Evolutionary conservation across 2,888 invertebrate species (phyloP).

Genomic region (Pemphredon lugubris): DNA sequence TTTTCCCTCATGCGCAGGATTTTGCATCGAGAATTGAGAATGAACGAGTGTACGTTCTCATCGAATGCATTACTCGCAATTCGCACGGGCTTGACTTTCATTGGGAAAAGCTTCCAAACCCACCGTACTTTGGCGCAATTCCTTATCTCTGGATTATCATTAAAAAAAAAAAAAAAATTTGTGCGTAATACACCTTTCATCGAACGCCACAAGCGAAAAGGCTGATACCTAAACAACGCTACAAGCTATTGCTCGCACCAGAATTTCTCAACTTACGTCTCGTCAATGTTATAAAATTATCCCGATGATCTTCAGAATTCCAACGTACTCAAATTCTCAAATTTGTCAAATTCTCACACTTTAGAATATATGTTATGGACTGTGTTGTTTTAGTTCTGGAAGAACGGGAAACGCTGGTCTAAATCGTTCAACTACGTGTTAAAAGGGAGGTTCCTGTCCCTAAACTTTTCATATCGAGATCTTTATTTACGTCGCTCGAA

Average conservation of each 20-base stretch:
- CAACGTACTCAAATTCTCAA: neutral
- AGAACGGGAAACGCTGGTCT: slow-evolving; percentile 6
- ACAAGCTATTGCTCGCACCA: neutral
- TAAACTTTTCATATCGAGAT: neutral
- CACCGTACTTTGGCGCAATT: neutral
- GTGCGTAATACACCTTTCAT: slow-evolving; percentile 32
- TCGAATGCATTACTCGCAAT: slow-evolving; percentile 10
- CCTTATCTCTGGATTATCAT: neutral
- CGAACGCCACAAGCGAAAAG: neutral
- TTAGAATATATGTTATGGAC: neutral
- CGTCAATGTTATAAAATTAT: neutral
- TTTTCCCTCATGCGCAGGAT: neutral
- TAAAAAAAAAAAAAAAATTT: too few species aligned
- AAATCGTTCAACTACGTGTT: slow-evolving; percentile 22
- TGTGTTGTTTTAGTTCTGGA: neutral
- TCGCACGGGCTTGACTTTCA: neutral
- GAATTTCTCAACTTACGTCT: neutral
- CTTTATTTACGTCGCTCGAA: neutral
- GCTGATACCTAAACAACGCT: slow-evolving; percentile 2
- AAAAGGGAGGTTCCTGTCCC: neutral
- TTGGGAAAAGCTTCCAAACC: neutral
- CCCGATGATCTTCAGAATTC: neutral
- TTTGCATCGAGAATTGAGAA: slow-evolving; percentile 9
- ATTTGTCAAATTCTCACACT: neutral
- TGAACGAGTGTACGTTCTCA: slow-evolving; percentile 28